Base-by-base conservation (phyloP, 2,888 invertebrate species). In the Opisthograptis luteolata region DNA sequence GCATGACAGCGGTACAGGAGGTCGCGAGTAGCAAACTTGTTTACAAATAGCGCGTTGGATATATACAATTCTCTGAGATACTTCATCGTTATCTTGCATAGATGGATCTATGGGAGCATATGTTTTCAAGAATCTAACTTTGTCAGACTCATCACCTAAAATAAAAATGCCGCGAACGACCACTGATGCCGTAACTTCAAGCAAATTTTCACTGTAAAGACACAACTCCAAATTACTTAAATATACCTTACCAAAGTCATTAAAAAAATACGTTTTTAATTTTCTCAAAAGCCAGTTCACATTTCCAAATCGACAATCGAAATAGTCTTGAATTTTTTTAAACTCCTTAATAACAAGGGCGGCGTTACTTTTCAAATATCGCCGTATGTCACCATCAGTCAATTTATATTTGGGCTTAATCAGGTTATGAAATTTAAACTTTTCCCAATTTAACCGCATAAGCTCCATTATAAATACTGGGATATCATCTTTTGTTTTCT, bases 11-110 rank as follows among this genome's bases (percentile, higher is more conserved):
- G 80, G 75, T 2, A 81, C 55, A 7, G 76, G 75, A 5, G 81
- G 81, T 2, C 79, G 66, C 7, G 82, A 71, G 17, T 70, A 70
- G 31, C 58, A 66, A 1, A 58, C 65, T 30, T 64, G 72, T 1
- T 68, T 64, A 45, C 83, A 83, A 57, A 84, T 79, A 6, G 69
- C 67, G 61, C 70, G 55, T 60, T 77, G 83, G 12, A 69, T 68
- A n/a, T 47, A 37, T 25, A 74, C 56, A 8, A 68, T n/a, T 8
- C 56, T 53, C n/a, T 35, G 15, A 40, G 70, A 64, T 25, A 68
- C 64, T 5, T 58, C 60, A 13, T 36, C 53, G 34, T 72, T 60
- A 20, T 73, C 65, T 40, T 79, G 76, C 66, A 78, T 78, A 3
- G 62, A n/a, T 25, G 8, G 19, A 9, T 63, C 63, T 13, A 13